These are phyloP conservation scores for Anhinga anhinga DNA, from an alignment of 2,113 vertebrate species.

Conservation along the genomic window DNA sequence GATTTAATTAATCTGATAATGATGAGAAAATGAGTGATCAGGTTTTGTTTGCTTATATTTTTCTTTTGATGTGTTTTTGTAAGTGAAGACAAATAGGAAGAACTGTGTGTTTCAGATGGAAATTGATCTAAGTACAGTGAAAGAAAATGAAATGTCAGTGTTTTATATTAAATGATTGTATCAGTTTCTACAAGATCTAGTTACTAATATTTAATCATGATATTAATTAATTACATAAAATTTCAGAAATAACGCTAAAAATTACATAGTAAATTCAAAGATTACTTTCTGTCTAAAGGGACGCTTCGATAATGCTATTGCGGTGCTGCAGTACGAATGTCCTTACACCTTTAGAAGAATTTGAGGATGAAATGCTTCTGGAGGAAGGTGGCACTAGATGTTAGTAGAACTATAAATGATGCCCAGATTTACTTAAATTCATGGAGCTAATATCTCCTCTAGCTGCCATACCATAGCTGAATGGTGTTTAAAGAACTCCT, in stretches of 20 bases:
- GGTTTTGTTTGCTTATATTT: not conserved
- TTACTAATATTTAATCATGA: not conserved
- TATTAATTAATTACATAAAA: not conserved
- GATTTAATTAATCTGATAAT: not conserved
- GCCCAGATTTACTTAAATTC: not conserved
- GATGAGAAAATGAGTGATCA: not conserved
- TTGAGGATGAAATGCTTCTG: not conserved
- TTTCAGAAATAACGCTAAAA: not conserved
- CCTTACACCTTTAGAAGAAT: not conserved
- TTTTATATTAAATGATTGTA: not conserved
- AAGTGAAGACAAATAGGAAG: not conserved
- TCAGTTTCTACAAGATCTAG: not conserved
- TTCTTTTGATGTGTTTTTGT: not conserved
- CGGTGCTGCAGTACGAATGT: not conserved
- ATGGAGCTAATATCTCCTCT: not conserved
- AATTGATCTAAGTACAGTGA: not conserved
- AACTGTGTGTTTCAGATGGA: not conserved
- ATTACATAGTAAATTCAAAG: not conserved
- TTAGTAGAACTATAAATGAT: not conserved
- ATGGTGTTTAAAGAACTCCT: not conserved
- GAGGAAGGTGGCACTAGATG: not conserved
- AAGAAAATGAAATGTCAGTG: not conserved
- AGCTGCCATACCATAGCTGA: not conserved
- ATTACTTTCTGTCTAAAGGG: not conserved
- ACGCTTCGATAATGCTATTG: fast-evolving